Evolutionary conservation across 2,888 invertebrate genomes (phyloP).

Genomic region (Volucella bombylans): DNA sequence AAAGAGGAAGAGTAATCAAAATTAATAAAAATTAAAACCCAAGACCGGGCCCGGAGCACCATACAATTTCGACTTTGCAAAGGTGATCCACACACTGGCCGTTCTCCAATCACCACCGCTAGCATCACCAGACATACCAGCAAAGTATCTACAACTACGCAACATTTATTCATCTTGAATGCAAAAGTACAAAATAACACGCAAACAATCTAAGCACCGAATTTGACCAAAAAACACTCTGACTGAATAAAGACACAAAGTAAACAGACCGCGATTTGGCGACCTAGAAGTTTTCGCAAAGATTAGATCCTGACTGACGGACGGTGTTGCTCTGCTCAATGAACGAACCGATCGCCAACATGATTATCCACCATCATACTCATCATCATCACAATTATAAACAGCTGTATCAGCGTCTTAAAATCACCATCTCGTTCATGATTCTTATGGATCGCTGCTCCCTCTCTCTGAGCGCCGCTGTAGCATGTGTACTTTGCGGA

Average conservation of each 20-base stretch:
- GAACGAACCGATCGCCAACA: conserved; percentile 23
- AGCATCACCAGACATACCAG: conserved; percentile 14
- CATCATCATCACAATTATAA: conserved; percentile 6
- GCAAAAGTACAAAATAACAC: background rate
- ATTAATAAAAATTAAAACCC: conserved; percentile 16
- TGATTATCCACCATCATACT: background rate
- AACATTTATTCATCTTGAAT: conserved; percentile 25
- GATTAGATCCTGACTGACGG: conserved; percentile 67
- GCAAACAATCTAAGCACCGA: background rate
- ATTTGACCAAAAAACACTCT: background rate
- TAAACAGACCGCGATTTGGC: conserved; percentile 8
- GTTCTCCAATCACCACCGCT: conserved; percentile 25
- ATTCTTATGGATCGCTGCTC: background rate
- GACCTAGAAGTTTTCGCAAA: conserved; percentile 59
- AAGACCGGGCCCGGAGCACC: background rate
- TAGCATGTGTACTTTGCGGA: background rate
- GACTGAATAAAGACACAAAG: background rate
- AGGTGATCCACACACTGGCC: conserved; percentile 48
- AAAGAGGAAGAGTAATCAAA: background rate
- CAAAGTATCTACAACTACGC: conserved; percentile 7
- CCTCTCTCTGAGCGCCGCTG: background rate
- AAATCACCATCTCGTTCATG: background rate
- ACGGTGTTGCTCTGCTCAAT: conserved; percentile 34
- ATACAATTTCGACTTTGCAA: conserved; percentile 54
- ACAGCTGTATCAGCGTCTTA: background rate